Base-by-base conservation (phyloP, 2,888 invertebrate genomes). In the Noctua janthina region DNA sequence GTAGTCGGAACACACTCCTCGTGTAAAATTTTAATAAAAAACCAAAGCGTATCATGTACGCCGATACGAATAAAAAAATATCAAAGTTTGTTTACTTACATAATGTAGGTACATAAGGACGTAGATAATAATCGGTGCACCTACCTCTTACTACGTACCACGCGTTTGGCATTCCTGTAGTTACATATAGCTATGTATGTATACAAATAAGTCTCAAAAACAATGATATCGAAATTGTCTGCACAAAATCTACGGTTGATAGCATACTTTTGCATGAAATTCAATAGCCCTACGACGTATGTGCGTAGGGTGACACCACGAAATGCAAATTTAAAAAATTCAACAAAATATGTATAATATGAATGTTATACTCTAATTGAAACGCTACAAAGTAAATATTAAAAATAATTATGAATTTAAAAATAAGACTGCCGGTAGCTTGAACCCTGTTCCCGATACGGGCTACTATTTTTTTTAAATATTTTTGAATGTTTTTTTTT, bases 1-100 rank as follows among this genome's bases (percentile, higher is more conserved):
- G 91, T 91, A 91, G 80, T 89, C 86, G 85, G 84, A 87, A 89
- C 87, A 78, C 88, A 83, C 82, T 85, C 69, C 82, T 87, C 79
- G 68, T 74, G 78, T 83, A 74, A 80, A 78, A 82, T 83, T 86
- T 81, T 77, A 86, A 84, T 82, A 76, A 85, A 88, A 89, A 85
- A 78, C 83, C 78, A 76, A 71, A 82, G 62, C 69, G 29, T 76
- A 75, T 78, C 76, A 35, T 66, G 68, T 76, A 56, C 56, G 11
- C 71, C 75, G 79, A 82, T 79, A 76, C 62, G 43, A 84, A 78
- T 74, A 78, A 88, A 85, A 29, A 87, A 89, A 82, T 69, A 84
- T 76, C 78, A 74, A 77, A 70, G 68, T 82, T 84, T 82, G 80
- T 88, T 89, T 85, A 85, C 79, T 68, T 81, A 67, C 67, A 49